Percentiles rank a stretch among this genome's conserved stretches.
Evolutionary conservation across 2,888 invertebrate genomes (phyloP).

Genomic region (Drosophila greeni): DNA sequence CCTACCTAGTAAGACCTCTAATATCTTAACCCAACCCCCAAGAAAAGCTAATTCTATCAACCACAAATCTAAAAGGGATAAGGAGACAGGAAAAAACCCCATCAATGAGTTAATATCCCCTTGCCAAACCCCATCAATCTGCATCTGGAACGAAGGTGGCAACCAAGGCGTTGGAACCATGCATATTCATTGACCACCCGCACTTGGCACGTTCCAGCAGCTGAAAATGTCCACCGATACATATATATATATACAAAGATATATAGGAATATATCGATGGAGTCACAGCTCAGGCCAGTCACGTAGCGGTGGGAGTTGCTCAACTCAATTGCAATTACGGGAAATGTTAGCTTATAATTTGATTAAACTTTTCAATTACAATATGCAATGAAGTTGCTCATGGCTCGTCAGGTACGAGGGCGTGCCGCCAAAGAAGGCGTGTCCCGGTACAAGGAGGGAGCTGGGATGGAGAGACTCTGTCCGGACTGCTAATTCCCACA

Average conservation of each 20-base stretch:
- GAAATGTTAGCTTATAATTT: constrained; percentile 70
- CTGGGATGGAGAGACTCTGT: constrained; percentile 27
- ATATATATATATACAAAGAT: not conserved
- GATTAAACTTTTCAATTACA: constrained; percentile 73
- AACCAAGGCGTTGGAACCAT: constrained; percentile 36
- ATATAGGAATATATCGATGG: not conserved
- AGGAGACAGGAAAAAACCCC: no score
- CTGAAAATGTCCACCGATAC: constrained; percentile 3
- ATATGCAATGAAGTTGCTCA: constrained; percentile 72
- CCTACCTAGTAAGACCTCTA: not conserved
- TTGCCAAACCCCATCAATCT: constrained; percentile 8
- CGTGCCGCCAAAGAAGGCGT: constrained; percentile 28
- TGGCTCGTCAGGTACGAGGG: constrained; percentile 26
- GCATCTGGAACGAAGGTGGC: constrained; percentile 8
- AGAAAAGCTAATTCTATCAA: not conserved
- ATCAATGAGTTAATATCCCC: constrained; percentile 3
- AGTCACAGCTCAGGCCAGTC: not conserved
- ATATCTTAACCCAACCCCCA: no score
- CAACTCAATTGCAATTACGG: constrained; percentile 67
- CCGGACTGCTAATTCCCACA: constrained; percentile 69
- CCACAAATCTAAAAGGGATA: no score
- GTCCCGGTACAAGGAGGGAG: not conserved
- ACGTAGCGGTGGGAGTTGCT: constrained; percentile 40
- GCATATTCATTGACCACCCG: constrained; percentile 67
- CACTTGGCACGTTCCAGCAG: constrained; percentile 43